Base-by-base conservation (phyloP, 2,888 invertebrate genomes). In the Dinocampus coccinellae region DNA sequence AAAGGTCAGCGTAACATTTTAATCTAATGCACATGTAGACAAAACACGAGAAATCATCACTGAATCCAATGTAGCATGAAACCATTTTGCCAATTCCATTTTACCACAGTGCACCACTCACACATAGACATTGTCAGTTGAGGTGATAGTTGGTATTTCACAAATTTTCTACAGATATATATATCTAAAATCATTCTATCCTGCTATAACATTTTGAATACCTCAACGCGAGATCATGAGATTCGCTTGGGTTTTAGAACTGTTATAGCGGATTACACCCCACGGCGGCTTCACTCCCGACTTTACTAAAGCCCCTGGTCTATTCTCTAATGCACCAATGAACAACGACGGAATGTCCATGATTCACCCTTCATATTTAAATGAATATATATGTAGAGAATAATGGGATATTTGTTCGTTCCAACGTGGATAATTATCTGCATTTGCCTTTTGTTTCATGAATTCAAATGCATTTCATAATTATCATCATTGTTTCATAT, bases 271-370 rank as follows among this genome's bases (percentile, higher is more conserved):
- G 62, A 62, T 42, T 62, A 42, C 62, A 24, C 13, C n/a, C 16
- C 47, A 16, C 16, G 39, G 62, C 24, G 62, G 62, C 39, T 62
- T 62, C 39, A 22, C 39, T 42, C 16, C 9, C 47, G 3, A 62
- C 62, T 62, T 62, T 24, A 42, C 36, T 62, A 47, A 47, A 16
- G 47, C 47, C 6, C 16, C n/a, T n/a, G 39, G 42, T 24, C 24
- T 36, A 39, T 42, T 62, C 57, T 34, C 57, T 69, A 69, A 69
- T 69, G 69, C 69, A 61, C 53, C 42, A 13, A 63, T 63, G 55
- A 29, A 69, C 39, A 47, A 47, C 47, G 47, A 7, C 16, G 16
- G 16, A 42, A 42, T 42, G 42, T 4, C 9, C 3, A 9, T 47
- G 47, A 47, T n/a, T 47, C 16, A 47, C 2, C n/a, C 1, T 1